A percentile compares a stretch with the other conserved stretches of the same genome.
Conservation (phyloP, 1,140 invertebrate genomes). For the Halotydeus destructor region DNA sequence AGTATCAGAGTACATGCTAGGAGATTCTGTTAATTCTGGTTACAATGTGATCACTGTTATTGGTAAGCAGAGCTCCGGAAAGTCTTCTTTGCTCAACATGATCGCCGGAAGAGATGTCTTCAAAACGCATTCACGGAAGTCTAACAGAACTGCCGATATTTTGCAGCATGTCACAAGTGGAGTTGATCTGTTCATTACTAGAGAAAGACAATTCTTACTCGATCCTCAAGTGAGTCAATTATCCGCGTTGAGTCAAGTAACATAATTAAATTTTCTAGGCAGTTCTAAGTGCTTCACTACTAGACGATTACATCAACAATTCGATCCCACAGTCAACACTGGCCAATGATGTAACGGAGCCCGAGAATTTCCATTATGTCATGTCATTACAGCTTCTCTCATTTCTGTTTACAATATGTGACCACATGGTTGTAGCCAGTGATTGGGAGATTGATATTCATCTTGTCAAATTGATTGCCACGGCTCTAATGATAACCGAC, state of each 20-base stretch:
- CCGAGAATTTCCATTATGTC: conserved; percentile 10
- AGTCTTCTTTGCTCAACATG: conserved; percentile 11
- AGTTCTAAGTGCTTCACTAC: conserved; percentile 11
- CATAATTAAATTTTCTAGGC: conserved; percentile 5
- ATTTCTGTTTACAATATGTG: conserved; percentile 12
- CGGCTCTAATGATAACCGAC: conserved; percentile 11
- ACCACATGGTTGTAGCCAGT: conserved; percentile 12
- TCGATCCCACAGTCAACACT: neutral
- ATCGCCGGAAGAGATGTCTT: conserved; percentile 12
- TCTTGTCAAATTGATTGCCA: conserved; percentile 13
- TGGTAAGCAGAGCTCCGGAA: conserved; percentile 13
- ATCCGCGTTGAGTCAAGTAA: neutral
- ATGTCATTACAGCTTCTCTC: conserved; percentile 14
- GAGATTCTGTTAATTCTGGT: neutral
- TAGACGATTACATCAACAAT: conserved; percentile 12
- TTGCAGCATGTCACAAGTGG: conserved; percentile 12
- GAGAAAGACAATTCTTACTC: conserved; percentile 10
- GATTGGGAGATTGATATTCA: conserved; percentile 14
- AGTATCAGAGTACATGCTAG: conserved; percentile 1
- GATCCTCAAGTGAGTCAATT: conserved; percentile 10
- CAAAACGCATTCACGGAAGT: conserved; percentile 9
- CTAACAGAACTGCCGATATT: neutral
- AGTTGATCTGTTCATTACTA: conserved; percentile 13
- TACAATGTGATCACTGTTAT: conserved; percentile 9
- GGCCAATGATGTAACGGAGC: conserved; percentile 9